Evolutionary conservation across 2,888 invertebrate species (phyloP).

Genomic region (Eumerus sabulonum): DNA sequence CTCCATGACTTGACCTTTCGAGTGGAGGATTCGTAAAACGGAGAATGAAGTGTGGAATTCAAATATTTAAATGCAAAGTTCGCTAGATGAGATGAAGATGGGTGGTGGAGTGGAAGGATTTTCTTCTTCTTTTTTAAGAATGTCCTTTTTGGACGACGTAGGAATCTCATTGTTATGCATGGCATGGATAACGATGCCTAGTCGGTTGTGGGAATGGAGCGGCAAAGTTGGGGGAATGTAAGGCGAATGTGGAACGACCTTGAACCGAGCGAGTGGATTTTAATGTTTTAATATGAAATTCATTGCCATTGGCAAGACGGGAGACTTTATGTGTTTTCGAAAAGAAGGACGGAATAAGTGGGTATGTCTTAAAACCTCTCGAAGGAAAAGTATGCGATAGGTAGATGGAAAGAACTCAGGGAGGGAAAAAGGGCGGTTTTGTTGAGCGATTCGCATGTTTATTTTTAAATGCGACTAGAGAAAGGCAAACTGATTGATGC

Average conservation of each 20-base stretch:
- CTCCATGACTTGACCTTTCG: slow-evolving; percentile 90
- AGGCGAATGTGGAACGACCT: slow-evolving; percentile 12
- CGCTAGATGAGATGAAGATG: background rate
- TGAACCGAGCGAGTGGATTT: slow-evolving; percentile 16
- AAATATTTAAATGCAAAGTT: slow-evolving; percentile 58
- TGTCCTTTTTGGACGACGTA: slow-evolving; percentile 28
- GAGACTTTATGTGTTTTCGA: background rate
- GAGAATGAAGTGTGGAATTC: slow-evolving; percentile 31
- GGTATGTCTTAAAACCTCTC: no score
- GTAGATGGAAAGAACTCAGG: background rate
- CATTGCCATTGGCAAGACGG: slow-evolving; percentile 3
- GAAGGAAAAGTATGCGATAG: background rate
- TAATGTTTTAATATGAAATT: slow-evolving; percentile 31
- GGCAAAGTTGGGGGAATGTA: slow-evolving; percentile 12
- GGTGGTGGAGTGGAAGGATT: slow-evolving; percentile 4
- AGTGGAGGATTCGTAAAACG: slow-evolving; percentile 9
- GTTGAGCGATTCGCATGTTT: no score
- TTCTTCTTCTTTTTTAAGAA: slow-evolving; percentile 17
- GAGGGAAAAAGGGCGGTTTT: no score
- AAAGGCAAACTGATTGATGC: no score
- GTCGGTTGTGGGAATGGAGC: slow-evolving; percentile 17
- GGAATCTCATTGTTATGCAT: slow-evolving; percentile 66
- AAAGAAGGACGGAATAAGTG: no score
- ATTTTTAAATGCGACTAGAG: no score
- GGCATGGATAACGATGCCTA: slow-evolving; percentile 51